These are phyloP conservation scores for Natator depressus DNA, from an alignment of 2,113 vertebrate genomes.

Conservation along the genomic window DNA sequence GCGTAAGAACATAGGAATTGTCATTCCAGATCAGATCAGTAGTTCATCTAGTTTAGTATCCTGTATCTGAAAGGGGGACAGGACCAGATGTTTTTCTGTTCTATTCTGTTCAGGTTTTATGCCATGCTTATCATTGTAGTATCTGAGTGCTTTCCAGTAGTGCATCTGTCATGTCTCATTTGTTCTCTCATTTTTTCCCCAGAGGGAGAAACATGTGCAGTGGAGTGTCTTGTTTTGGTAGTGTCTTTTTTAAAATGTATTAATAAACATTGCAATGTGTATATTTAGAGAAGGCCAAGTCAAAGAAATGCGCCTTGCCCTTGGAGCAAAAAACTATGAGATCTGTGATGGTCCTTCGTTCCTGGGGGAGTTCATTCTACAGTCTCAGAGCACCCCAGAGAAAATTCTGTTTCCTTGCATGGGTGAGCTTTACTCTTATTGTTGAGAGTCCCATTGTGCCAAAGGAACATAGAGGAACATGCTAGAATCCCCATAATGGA, in stretches of 20 bases:
- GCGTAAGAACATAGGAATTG: not conserved
- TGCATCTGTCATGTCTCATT: not conserved
- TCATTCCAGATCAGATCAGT: not conserved
- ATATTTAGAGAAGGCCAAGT: not conserved
- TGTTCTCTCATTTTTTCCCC: not conserved
- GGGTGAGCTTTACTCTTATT: not conserved
- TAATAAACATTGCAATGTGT: not conserved
- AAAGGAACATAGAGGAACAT: not conserved
- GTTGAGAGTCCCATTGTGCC: not conserved
- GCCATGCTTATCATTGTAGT: not conserved
- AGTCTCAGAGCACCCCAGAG: not conserved
- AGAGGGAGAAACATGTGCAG: not conserved
- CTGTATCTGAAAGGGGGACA: not conserved
- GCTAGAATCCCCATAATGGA: not conserved
- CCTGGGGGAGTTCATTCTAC: not conserved
- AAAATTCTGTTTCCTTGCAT: not conserved
- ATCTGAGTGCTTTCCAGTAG: not conserved
- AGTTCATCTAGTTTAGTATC: not conserved
- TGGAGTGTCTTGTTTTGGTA: not conserved
- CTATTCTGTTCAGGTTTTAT: not conserved
- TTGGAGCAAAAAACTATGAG: not conserved
- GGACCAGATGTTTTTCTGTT: not conserved
- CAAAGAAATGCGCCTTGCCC: not conserved
- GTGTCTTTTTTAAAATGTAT: not conserved
- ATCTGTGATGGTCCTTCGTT: not conserved